Evolutionary conservation across 2,888 invertebrate species (phyloP).

Genomic region (Dysmachus trigonus): DNA sequence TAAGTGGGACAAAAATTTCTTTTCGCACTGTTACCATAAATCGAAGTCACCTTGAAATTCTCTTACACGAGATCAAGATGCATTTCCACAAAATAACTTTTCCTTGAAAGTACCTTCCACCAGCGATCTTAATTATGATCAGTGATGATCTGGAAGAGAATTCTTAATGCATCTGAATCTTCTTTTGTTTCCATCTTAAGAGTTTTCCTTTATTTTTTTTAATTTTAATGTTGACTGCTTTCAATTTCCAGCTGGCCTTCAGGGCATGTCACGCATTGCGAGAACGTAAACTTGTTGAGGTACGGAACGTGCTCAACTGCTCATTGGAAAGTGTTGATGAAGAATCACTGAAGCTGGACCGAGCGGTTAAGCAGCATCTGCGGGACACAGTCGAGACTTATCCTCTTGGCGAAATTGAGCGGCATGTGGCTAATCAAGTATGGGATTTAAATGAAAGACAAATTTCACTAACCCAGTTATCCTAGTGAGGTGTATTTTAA

Average conservation of each 20-base stretch:
- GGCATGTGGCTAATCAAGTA: conserved; percentile 73
- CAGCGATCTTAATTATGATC: neutral
- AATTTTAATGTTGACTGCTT: conserved; percentile 51
- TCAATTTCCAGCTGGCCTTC: conserved; percentile 73
- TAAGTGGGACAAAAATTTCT: conserved; percentile 67
- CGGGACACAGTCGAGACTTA: conserved; percentile 76
- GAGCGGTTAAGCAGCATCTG: conserved; percentile 73
- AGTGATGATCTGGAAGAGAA: neutral
- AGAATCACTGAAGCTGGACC: conserved; percentile 65
- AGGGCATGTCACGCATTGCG: conserved; percentile 76
- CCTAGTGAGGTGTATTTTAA: neutral
- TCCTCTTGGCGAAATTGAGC: conserved; percentile 74
- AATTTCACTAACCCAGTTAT: conserved; percentile 42
- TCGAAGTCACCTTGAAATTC: conserved; percentile 9
- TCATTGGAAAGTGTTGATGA: conserved; percentile 64
- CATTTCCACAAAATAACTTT: neutral
- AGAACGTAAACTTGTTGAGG: conserved; percentile 76
- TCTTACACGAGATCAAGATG: neutral
- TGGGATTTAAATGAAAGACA: neutral
- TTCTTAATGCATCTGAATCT: neutral
- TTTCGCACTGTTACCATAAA: conserved; percentile 2
- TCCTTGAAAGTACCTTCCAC: neutral
- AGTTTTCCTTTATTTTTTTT: neutral
- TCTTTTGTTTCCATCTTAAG: neutral
- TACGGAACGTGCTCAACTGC: conserved; percentile 71